phyloP scores from a whole-genome alignment of 2,113 vertebrate genomes.

The Gorilla gorilla region DNA sequence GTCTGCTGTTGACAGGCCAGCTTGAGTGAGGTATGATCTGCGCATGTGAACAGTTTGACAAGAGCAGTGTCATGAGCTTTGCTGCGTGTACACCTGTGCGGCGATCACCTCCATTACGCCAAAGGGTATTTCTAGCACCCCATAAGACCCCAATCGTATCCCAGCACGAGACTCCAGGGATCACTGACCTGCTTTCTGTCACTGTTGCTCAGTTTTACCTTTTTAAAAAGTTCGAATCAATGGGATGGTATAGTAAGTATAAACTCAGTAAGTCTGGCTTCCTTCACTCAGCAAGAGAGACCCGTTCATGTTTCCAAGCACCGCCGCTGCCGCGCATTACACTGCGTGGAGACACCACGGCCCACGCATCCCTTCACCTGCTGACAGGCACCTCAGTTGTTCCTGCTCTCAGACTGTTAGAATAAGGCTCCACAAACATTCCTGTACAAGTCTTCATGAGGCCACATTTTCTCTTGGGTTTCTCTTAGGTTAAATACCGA shows the following conservation, averaged over 20 bases:
- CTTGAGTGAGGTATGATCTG: no score
- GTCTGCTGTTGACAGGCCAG: rapidly evolving
- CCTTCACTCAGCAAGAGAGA: background rate
- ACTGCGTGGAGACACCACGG: no score
- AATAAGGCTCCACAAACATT: no score
- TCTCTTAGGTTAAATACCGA: background rate
- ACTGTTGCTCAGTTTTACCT: background rate
- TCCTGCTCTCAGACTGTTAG: rapidly evolving
- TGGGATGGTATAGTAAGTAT: no score
- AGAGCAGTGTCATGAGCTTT: background rate
- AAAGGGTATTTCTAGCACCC: no score
- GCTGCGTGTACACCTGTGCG: no score
- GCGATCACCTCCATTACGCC: rapidly evolving
- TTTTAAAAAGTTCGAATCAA: background rate
- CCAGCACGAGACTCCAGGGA: background rate
- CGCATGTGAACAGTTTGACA: background rate
- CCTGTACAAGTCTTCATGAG: background rate
- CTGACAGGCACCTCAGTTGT: rapidly evolving
- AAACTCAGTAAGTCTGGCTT: background rate
- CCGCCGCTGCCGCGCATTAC: no score
- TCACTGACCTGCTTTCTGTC: background rate
- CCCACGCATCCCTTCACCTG: no score
- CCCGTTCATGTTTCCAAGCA: rapidly evolving
- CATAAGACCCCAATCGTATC: background rate
- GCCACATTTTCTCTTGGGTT: background rate